Evolutionary conservation across 2,113 vertebrate species (phyloP), one percentile per base, ranked within the genome.

Genomic region (Thryonomys swinderianus): DNA sequence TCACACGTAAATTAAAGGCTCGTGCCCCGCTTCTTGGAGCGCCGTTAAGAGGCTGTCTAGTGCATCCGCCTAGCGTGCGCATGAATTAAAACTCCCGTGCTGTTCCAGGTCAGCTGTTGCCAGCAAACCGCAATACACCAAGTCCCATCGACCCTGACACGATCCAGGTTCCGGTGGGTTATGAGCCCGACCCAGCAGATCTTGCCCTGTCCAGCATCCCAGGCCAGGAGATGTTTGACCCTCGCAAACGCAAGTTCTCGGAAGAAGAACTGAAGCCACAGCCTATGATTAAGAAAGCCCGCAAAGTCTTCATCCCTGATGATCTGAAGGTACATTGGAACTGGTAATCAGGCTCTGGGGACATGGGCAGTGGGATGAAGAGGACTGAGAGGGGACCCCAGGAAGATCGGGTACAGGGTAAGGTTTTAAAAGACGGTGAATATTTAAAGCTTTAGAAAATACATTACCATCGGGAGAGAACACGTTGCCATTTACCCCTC

Each of bases 281-380:
- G 97, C 99, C 99, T 21, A 99, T 99, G 99, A 99, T 99, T 97
- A 99, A 99, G 98, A 99, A 99, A 95, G 99, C 99, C 32, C 99
- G 99, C 88, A 99, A 99, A 98, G 98, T 99, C 97, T 99, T 99
- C 98, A 99, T 99, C 92, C 99, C 99, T 0, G 99, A 99, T 0
- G 99, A 99, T 97, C 97, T 99, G 98, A 99, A 99, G 99, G 99
- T 99, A 98, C 99, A 95, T 99, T 98, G 98, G 99, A 98, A 96
- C 98, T 98, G 98, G 98, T 99, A 93, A 95, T n/a, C 4, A 97
- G 96, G 89, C 90, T 83, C 17, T 76, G 95, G 5, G 10, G 25
- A 2, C 7, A 23, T 23, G 48, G 57, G 74, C 67, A 42, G 57
- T 23, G 20, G 48, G 78, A 20, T 51, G 5, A 6, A 37, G n/a